Conservation (phyloP, 2,797 vertebrate genomes). For the Avahi laniger region DNA sequence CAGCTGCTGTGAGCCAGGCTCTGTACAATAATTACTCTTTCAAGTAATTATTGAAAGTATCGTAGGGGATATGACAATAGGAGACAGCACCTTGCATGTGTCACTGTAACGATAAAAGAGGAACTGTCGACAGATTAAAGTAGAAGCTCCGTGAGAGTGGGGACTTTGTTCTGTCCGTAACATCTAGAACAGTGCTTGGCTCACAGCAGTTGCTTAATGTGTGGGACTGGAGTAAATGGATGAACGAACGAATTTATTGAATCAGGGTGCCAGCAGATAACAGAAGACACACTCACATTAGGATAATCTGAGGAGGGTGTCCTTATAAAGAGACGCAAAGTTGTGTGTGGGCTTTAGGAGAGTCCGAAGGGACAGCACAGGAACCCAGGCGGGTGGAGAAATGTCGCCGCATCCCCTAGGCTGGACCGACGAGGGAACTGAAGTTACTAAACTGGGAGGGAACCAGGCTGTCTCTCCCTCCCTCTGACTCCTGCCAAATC, state of each 20-base stretch:
- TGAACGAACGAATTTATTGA: not conserved
- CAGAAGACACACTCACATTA: not conserved
- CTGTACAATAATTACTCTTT: too few relatives aligned
- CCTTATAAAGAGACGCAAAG: not conserved
- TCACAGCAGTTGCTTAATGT: not conserved
- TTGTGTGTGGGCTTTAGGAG: not conserved
- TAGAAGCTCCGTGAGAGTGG: not conserved
- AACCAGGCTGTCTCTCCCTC: not conserved
- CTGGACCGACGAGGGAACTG: not conserved
- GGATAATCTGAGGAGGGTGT: not conserved
- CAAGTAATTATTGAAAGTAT: not conserved
- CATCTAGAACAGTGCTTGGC: not conserved
- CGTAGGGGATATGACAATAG: not conserved
- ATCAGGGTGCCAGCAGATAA: not conserved
- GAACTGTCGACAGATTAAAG: not conserved
- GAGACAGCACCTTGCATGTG: not conserved
- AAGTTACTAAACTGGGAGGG: not conserved
- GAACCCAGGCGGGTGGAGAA: not conserved
- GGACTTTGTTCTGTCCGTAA: not conserved
- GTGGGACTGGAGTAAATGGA: not conserved
- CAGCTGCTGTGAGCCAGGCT: not conserved
- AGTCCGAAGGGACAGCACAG: rapidly evolving
- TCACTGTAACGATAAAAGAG: not conserved
- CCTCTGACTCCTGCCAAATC: not conserved
- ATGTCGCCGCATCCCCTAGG: not conserved